phyloP scores from a whole-genome alignment of 2,113 vertebrate species.

The Eira barbara region DNA sequence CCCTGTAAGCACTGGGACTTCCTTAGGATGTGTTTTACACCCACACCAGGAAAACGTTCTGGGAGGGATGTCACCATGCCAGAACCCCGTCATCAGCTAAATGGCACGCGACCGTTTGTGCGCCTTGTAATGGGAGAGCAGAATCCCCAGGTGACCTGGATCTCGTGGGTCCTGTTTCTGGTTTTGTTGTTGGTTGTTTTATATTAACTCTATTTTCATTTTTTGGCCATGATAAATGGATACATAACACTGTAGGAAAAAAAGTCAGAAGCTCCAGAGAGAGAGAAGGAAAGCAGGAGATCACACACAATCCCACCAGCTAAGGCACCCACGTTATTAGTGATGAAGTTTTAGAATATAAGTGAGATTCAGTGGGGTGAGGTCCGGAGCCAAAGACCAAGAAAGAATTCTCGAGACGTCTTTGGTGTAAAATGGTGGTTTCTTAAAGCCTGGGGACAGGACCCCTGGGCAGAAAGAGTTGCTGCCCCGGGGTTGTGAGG shows the following conservation, averaged over 20 bases:
- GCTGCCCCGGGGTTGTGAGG: no score
- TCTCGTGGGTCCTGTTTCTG: neutral
- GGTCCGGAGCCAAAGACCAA: no score
- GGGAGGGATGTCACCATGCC: neutral
- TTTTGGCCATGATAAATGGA: neutral
- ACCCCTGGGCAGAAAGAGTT: no score
- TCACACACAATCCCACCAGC: neutral
- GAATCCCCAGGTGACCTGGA: neutral
- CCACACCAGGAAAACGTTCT: constrained; percentile 28
- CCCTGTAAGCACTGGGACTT: neutral
- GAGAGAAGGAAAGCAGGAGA: neutral
- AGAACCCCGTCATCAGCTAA: neutral
- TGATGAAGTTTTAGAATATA: no score
- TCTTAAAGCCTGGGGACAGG: no score
- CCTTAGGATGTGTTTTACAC: constrained; percentile 60
- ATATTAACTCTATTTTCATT: neutral
- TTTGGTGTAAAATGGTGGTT: no score
- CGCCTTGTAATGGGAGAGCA: fast-evolving
- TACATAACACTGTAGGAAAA: neutral
- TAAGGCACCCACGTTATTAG: neutral
- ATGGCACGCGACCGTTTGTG: neutral
- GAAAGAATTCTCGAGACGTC: no score
- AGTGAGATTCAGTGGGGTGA: no score
- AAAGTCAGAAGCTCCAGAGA: neutral
- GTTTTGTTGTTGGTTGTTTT: neutral